phyloP scores from a whole-genome alignment of 2,888 invertebrate genomes.

The Molanna angustata region DNA sequence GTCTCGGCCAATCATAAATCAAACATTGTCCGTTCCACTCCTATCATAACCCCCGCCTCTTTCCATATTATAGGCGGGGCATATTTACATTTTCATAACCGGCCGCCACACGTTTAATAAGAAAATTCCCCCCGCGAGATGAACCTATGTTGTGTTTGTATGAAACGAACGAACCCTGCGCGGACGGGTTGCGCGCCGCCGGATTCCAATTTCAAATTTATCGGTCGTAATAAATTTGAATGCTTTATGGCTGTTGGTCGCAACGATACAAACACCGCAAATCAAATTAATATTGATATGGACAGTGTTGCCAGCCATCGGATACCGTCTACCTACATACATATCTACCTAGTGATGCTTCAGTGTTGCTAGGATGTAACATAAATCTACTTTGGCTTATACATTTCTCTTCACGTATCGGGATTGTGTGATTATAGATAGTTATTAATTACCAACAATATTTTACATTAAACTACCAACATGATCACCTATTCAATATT shows the following conservation, averaged over 20 bases:
- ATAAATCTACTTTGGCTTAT: too few species aligned
- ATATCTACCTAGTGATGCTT: not conserved
- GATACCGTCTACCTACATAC: not conserved
- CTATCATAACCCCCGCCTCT: constrained; percentile 61
- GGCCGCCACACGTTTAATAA: constrained; percentile 36
- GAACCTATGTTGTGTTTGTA: constrained; percentile 1
- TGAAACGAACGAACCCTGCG: constrained; percentile 11
- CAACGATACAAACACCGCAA: constrained; percentile 12
- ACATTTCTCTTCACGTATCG: too few species aligned
- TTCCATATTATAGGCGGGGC: constrained; percentile 59
- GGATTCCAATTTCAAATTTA: constrained; percentile 26
- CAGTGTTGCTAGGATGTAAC: too few species aligned
- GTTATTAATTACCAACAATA: too few species aligned
- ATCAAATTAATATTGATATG: constrained; percentile 22
- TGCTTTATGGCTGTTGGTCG: constrained; percentile 20
- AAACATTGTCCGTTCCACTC: constrained; percentile 64
- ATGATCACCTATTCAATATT: too few species aligned
- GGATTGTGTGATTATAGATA: too few species aligned
- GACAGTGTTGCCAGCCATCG: too few species aligned
- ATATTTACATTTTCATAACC: constrained; percentile 59
- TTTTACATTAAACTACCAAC: too few species aligned
- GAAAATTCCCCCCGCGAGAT: constrained; percentile 17
- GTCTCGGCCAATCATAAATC: constrained; percentile 65
- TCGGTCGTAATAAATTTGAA: constrained; percentile 24
- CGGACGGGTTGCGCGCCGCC: constrained; percentile 17